Evolutionary conservation across 2,888 invertebrate genomes (phyloP).

Genomic region (Herminia tarsipennalis): DNA sequence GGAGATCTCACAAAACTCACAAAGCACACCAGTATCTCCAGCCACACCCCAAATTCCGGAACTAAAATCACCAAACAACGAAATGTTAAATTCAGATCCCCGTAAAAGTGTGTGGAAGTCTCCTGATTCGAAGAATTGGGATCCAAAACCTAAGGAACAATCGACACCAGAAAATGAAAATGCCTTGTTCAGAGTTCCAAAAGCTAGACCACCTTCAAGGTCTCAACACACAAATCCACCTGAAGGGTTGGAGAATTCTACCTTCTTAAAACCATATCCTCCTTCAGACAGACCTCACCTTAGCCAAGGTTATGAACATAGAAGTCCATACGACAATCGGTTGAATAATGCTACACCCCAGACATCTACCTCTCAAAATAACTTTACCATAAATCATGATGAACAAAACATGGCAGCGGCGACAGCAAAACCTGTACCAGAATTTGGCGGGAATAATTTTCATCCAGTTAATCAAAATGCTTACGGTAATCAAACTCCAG

Average conservation of each 20-base stretch:
- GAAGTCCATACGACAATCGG: constrained; percentile 75
- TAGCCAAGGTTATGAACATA: constrained; percentile 75
- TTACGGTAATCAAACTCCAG: constrained; percentile 70
- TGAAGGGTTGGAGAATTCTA: constrained; percentile 79
- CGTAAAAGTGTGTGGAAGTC: constrained; percentile 80
- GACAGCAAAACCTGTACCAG: constrained; percentile 63
- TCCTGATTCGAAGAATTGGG: constrained; percentile 79
- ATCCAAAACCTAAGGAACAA: constrained; percentile 73
- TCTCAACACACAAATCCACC: constrained; percentile 82
- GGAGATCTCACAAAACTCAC: constrained; percentile 76
- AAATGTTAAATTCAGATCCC: constrained; percentile 59
- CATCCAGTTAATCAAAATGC: constrained; percentile 71
- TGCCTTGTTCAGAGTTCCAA: constrained; percentile 87
- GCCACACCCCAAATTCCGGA: constrained; percentile 70
- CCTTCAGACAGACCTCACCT: constrained; percentile 80
- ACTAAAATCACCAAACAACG: constrained; percentile 72
- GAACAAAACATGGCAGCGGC: constrained; percentile 61
- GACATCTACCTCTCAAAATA: constrained; percentile 63
- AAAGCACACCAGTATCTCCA: constrained; percentile 73
- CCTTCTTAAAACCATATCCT: constrained; percentile 88
- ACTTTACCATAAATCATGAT: constrained; percentile 78
- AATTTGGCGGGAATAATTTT: constrained; percentile 75
- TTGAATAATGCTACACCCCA: constrained; percentile 55
- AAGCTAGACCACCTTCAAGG: constrained; percentile 87
- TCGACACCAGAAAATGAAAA: constrained; percentile 74